Percentiles rank a stretch among this genome's conserved stretches.
These are phyloP conservation scores for Pantelozetes paolii DNA, from an alignment of 2,888 invertebrate genomes.

Conservation along the genomic window DNA sequence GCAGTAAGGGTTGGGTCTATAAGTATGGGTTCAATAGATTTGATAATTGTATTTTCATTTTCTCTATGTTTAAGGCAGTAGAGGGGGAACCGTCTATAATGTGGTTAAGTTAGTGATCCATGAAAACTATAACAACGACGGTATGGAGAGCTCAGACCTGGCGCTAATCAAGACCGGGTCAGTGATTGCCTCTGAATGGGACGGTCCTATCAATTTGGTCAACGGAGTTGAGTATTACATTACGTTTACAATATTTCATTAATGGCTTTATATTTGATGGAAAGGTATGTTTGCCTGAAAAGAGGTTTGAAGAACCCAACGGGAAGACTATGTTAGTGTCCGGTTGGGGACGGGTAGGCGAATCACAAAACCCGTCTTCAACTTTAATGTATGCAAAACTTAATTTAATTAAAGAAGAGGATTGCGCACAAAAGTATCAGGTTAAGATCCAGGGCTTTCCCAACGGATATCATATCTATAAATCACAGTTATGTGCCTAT, in stretches of 20 bases:
- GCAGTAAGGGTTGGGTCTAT: background rate
- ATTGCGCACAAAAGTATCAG: constrained; percentile 20
- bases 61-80: background rate
- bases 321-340: background rate
- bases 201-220: background rate
- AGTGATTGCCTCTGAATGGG: constrained; percentile 67
- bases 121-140: background rate
- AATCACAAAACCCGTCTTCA: background rate
- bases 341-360: background rate
- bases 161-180: constrained; percentile 76
- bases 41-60: background rate
- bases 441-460: background rate
- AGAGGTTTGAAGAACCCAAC: background rate
- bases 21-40: background rate
- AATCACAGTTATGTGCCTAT: constrained; percentile 35
- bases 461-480: constrained; percentile 5
- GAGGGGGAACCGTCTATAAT: background rate
- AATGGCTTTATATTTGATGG: background rate
- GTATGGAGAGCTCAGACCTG: constrained; percentile 50
- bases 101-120: constrained; percentile 18
- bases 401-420: constrained; percentile 2
- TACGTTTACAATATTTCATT: background rate
- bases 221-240: background rate
- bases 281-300: background rate
- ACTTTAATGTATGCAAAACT: constrained; percentile 16